A percentile compares a stretch with the other conserved stretches of the same genome.
Conservation (phyloP, 2,113 vertebrate species). For the Lagopus muta region DNA sequence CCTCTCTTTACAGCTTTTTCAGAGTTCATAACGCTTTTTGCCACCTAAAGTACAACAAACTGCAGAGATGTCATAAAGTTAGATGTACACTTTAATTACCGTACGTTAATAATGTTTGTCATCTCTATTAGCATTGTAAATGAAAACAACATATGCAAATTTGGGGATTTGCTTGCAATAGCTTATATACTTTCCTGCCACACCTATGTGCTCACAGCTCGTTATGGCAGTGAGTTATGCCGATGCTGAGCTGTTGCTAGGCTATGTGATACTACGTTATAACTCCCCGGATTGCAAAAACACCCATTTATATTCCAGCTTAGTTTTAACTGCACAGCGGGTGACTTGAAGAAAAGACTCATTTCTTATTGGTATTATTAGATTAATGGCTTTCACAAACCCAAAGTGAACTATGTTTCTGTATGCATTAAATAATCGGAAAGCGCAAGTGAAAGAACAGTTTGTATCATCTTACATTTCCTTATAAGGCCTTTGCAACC, state of each 20-base stretch:
- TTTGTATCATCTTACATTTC: not conserved
- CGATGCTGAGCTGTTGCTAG: not conserved
- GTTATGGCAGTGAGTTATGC: not conserved
- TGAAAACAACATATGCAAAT: slow-evolving; percentile 1
- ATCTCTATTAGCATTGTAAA: not conserved
- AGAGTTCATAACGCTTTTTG: not conserved
- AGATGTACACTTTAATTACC: not conserved
- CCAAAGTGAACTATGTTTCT: not conserved
- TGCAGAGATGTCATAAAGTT: not conserved
- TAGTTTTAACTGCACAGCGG: not conserved
- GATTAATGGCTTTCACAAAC: not conserved
- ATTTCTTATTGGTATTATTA: not conserved
- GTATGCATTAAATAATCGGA: not conserved
- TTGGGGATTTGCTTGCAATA: not conserved
- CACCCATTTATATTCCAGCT: not conserved
- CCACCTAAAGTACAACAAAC: slow-evolving; percentile 12
- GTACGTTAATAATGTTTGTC: not conserved
- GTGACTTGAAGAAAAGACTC: not conserved
- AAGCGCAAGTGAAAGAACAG: not conserved
- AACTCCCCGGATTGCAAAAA: not conserved
- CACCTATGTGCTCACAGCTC: not conserved
- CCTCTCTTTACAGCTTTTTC: not conserved
- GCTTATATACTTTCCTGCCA: not conserved
- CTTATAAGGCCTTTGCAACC: not conserved
- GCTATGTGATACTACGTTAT: not conserved